Evolutionary conservation across 2,888 invertebrate genomes (phyloP), one percentile per base, ranked within the genome.

Genomic region (Auanema freiburgensis): DNA sequence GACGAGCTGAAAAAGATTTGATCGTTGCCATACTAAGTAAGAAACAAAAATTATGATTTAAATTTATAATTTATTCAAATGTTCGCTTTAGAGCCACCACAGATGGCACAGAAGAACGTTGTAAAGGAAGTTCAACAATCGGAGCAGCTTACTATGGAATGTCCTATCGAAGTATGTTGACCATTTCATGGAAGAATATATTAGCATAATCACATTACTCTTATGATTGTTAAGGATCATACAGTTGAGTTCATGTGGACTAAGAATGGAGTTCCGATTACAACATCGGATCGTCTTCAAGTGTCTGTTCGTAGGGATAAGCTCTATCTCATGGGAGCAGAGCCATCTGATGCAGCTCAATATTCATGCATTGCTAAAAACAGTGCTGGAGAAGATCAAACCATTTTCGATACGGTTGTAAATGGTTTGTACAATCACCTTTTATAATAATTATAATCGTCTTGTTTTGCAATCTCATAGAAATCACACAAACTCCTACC

Each of bases 281-380:
- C 64, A 6, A 67, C 67, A 18, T 67, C 70, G 12, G 57, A 69
- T 6, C 64, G 69, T 16, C 53, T 71, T 33, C 78, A 66, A 52
- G 64, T 67, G n/a, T 79, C 81, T 0, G 60, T 63, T 10, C 65
- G 58, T 50, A 66, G 74, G 24, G 69, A 72, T 25, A 78, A 78
- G 55, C 70, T 83, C 1, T 79, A 81, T 49, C 41, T 83, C 1
- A 65, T 77, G 54, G 59, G 69, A 12, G 72, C 74, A 1, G 69
- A 77, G 76, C 84, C 74, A 80, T 85, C 8, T 77, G 87, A 90
- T 79, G 85, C 86, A 18, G 89, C 88, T 0, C 84, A 86, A 49
- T 83, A 78, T 61, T 86, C 88, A 0, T 90, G 90, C 78, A 84
- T 88, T 21, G 88, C 88, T 66, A 87, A 87, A n/a, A 90, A 90